These are phyloP conservation scores for Sebastes matsubarae DNA, from an alignment of 2,797 vertebrate genomes.

Conservation along the genomic window DNA sequence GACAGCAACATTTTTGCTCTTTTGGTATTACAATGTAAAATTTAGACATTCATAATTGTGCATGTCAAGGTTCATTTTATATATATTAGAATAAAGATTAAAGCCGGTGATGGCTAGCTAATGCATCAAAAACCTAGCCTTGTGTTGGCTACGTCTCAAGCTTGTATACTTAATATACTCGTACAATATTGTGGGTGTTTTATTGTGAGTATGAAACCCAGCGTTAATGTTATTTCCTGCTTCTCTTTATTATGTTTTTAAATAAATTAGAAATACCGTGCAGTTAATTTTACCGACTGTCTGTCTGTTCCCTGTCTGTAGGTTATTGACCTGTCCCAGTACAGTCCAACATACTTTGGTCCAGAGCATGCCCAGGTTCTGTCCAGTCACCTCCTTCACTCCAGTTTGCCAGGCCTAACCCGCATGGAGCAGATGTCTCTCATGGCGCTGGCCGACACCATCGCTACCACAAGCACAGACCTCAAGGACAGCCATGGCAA, in stretches of 20 bases:
- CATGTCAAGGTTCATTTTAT: conserved; percentile 1
- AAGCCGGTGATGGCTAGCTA: neutral
- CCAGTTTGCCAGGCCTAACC: conserved; percentile 95
- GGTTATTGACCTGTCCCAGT: conserved; percentile 95
- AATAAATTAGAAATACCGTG: neutral
- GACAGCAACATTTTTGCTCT: neutral
- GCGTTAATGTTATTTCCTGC: neutral
- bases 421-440: conserved; percentile 98
- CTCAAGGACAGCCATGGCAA: conserved; percentile 91
- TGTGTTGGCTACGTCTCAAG: neutral
- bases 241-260: neutral
- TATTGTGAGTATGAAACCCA: neutral
- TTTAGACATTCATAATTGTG: neutral
- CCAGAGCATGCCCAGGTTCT: conserved; percentile 95
- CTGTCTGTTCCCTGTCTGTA: conserved; percentile 58
- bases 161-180: neutral
- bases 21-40: neutral
- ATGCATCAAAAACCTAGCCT: neutral
- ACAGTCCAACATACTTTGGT: conserved; percentile 93
- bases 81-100: neutral
- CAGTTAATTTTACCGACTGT: neutral
- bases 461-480: conserved; percentile 96
- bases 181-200: neutral
- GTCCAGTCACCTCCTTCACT: conserved; percentile 94
- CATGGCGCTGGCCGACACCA: conserved; percentile 96